Conservation (phyloP, 2,113 vertebrate genomes). For the Bubo blakistoni region DNA sequence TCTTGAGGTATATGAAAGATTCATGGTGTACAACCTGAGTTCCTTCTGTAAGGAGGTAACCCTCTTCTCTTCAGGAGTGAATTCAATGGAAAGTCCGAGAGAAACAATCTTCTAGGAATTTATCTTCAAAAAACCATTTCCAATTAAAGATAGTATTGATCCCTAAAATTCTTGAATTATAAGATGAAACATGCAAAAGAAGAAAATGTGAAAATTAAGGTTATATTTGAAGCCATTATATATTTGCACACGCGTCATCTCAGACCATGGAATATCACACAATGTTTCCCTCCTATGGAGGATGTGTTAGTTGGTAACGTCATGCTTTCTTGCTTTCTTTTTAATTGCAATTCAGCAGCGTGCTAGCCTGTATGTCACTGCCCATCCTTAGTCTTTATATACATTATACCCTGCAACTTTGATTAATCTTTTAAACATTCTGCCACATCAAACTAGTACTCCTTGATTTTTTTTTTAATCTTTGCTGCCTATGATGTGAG, state of each 20-base stretch:
- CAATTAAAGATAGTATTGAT: not conserved
- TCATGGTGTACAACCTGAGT: not conserved
- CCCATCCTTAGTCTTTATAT: not conserved
- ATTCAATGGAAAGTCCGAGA: not conserved
- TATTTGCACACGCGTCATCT: not conserved
- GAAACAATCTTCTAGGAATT: not conserved
- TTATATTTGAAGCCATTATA: not conserved
- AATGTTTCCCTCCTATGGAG: not conserved
- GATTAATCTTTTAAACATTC: not conserved
- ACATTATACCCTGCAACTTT: not conserved
- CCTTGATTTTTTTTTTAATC: not conserved
- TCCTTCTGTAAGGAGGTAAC: not conserved
- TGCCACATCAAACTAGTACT: not conserved
- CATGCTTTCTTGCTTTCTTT: not conserved
- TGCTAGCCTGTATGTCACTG: not conserved
- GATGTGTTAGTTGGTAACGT: not conserved
- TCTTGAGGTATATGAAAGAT: not conserved
- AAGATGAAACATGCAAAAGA: not conserved
- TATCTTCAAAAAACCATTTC: not conserved
- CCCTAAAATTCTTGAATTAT: not conserved
- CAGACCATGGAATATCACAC: not conserved
- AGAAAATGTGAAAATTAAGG: not conserved
- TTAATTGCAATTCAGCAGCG: not conserved
- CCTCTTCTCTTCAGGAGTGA: not conserved
- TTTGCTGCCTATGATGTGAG: not conserved